A percentile compares a stretch with the other conserved stretches of the same genome.
These are phyloP conservation scores for Echinarachnius parma DNA, from an alignment of 53 echinoderm and acorn worm genomes.

Conservation along the genomic window DNA sequence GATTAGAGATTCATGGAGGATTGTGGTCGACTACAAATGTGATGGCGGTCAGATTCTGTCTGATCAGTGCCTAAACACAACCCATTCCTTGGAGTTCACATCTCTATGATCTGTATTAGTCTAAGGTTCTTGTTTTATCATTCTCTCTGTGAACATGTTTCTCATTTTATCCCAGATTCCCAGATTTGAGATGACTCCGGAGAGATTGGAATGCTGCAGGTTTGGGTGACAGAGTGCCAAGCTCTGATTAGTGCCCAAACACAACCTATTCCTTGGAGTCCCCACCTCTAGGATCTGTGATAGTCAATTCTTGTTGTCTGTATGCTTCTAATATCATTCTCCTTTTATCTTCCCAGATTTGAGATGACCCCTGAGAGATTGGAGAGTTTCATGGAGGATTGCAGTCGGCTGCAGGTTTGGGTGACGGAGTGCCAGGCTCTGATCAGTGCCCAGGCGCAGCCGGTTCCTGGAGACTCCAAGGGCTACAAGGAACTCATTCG, in stretches of 20 bases:
- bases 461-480: constrained; percentile 24
- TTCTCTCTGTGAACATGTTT: too few relatives aligned
- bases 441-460: constrained; percentile 47
- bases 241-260: constrained; percentile 56
- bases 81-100: too few relatives aligned
- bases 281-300: too few relatives aligned
- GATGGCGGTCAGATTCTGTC: too few relatives aligned
- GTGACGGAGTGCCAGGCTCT: constrained; percentile 84
- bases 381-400: constrained; percentile 77
- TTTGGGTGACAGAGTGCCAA: constrained; percentile 84
- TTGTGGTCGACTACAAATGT: too few relatives aligned
- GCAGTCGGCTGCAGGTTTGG: constrained; percentile 74
- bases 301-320: too few relatives aligned
- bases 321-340: too few relatives aligned
- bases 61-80: too few relatives aligned
- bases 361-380: constrained; percentile 72
- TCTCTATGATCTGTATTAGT: too few relatives aligned
- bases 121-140: too few relatives aligned
- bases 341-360: constrained; percentile 53
- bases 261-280: constrained; percentile 37
- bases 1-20: too few relatives aligned
- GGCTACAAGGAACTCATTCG: constrained; percentile 24
- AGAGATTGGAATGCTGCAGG: constrained; percentile 73
- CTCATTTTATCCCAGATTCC: background rate
- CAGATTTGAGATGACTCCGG: constrained; percentile 81